Base-by-base conservation (phyloP, 2,113 vertebrate genomes). In the Psilopsiagon aymara region DNA sequence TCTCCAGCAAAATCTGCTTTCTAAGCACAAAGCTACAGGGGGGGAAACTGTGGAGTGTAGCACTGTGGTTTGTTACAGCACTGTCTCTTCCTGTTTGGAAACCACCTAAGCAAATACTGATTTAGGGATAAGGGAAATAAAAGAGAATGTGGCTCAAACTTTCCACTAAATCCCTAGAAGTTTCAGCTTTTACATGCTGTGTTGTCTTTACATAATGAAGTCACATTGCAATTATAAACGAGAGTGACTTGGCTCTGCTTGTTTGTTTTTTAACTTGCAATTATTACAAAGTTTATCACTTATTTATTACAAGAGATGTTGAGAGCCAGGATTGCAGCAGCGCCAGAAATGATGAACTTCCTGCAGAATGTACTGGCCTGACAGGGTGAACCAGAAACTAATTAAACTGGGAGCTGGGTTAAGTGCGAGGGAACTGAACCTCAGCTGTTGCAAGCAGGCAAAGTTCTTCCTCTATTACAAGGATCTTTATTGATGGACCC, bases 201-300 rank as follows among this genome's bases (percentile, higher is more conserved):
- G 46, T 80, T 95, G 83, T 79, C 89, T 95, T 93, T 86, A 73
- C 74, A 91, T 96, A 92, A 94, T 94, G 94, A 96, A 96, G 88
- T 96, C 96, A 96, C 66, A 46, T n/a, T 77, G 92, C 94, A 94
- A 92, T 96, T 95, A 95, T 76, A 95, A 92, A 82, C 31, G 91
- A 92, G 91, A 96, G 95, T 93, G 94, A 95, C 88, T 97, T 97
- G 95, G 94, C 96, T 95, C 86, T 0, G 0, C 87, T 86, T 90
- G 37, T 88, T 95, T 92, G 86, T 86, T 95, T 86, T 94, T 94
- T 75, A 93, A 88, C 86, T 94, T 77, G 81, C 96, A 94, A 94
- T 94, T 91, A 96, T 94, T 89, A 82, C 66, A 69, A 82, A 84
- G 95, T 97, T 96, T 91, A 96, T 96, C 92, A 85, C 95, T 96